Conservation (phyloP, 2,113 vertebrate species). For the Anser brachyrhynchus region DNA sequence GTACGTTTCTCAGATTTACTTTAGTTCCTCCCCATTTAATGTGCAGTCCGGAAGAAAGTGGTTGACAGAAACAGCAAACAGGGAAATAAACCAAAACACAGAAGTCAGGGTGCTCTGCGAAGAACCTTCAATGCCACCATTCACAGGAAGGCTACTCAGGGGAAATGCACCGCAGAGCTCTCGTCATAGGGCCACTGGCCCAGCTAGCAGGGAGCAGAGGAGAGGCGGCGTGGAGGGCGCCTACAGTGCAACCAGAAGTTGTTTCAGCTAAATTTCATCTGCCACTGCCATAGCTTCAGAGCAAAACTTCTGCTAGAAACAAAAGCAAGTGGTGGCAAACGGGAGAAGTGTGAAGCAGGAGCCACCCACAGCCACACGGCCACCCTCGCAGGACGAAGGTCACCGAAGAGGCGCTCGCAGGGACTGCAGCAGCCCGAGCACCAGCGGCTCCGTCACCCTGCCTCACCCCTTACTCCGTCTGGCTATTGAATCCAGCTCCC, state of each 20-base stretch:
- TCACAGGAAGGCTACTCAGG: neutral
- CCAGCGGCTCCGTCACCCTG: neutral
- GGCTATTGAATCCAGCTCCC: neutral
- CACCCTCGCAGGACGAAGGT: accelerated
- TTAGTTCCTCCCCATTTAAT: neutral
- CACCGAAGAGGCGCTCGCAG: neutral
- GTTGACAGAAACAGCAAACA: neutral
- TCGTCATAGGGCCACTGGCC: neutral
- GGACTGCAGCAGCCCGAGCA: neutral
- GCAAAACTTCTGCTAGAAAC: neutral
- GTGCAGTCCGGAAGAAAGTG: neutral
- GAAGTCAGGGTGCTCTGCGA: neutral
- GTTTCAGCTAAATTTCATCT: neutral
- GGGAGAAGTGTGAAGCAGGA: neutral
- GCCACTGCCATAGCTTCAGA: neutral
- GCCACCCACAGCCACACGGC: accelerated
- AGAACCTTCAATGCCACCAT: neutral
- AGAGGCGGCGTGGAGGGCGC: neutral
- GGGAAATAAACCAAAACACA: neutral
- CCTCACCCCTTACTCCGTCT: neutral
- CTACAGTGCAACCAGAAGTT: neutral
- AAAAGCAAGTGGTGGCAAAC: neutral
- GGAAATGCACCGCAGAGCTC: neutral
- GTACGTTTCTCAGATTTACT: neutral
- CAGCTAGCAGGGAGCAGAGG: neutral